Conservation (phyloP, 2,113 vertebrate species). For the Hipposideros armiger region DNA sequence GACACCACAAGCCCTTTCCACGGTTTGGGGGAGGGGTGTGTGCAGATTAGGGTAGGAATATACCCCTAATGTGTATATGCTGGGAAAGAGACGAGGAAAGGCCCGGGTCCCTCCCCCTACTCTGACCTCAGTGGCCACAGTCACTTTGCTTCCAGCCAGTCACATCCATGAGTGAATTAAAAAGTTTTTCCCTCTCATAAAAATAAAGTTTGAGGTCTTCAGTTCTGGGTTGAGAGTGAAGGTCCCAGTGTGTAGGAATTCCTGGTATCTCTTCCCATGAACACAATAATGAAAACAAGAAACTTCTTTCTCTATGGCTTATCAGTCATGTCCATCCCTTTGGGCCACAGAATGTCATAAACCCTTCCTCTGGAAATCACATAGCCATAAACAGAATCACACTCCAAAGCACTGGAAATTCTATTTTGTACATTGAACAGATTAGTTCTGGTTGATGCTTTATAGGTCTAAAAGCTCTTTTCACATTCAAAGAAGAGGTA, state of each 20-base stretch:
- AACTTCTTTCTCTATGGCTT: constrained; percentile 11
- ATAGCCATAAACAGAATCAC: not conserved
- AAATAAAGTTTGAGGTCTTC: not conserved
- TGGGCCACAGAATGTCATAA: constrained; percentile 18
- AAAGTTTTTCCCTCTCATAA: constrained; percentile 7
- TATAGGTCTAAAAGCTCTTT: not conserved
- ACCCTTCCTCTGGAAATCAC: not conserved
- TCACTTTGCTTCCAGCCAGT: not conserved
- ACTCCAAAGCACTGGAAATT: not conserved
- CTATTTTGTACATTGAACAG: not conserved
- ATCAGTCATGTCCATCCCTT: not conserved
- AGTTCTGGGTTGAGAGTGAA: not conserved
- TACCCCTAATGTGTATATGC: not conserved
- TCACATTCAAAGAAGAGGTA: constrained; percentile 11
- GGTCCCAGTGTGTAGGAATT: not conserved
- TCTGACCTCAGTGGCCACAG: not conserved
- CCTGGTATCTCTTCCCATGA: constrained; percentile 21
- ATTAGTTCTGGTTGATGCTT: not conserved
- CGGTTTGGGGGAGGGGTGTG: not conserved
- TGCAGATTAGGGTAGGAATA: not conserved
- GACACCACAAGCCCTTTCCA: not conserved
- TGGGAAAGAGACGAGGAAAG: not conserved
- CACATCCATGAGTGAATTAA: not conserved
- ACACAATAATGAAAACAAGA: constrained; percentile 47
- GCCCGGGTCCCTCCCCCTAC: too few species aligned